Conservation (phyloP, 2,888 invertebrate genomes). For the Eretmocerus hayati region DNA sequence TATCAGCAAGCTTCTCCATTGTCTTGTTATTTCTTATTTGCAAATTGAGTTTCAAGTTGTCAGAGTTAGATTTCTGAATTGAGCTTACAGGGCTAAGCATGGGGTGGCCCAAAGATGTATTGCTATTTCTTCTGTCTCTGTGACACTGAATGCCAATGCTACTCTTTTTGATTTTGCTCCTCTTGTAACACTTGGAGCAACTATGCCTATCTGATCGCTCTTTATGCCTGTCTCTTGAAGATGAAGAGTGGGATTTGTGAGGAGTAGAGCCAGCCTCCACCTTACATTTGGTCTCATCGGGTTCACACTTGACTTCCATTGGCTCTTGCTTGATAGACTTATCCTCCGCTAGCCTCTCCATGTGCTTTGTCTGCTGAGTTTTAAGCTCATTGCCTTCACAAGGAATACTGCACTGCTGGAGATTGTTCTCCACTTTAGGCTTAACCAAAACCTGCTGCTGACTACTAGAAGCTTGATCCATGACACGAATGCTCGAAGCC, state of each 20-base stretch:
- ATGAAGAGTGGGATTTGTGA: constrained; percentile 25
- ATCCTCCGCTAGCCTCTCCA: constrained; percentile 8
- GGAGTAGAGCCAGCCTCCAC: constrained; percentile 7
- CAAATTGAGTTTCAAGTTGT: constrained; percentile 40
- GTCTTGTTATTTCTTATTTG: constrained; percentile 37
- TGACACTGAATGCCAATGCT: constrained; percentile 69
- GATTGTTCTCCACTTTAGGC: constrained; percentile 6
- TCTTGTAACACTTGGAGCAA: constrained; percentile 63
- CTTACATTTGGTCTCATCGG: constrained; percentile 16
- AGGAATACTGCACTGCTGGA: constrained; percentile 4
- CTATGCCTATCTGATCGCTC: constrained; percentile 38
- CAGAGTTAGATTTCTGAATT: constrained; percentile 32
- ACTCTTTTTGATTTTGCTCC: constrained; percentile 63
- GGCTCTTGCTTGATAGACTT: constrained; percentile 29
- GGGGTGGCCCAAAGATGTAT: constrained; percentile 29
- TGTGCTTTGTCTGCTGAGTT: neutral
- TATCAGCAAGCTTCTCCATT: constrained; percentile 24
- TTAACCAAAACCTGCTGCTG: neutral
- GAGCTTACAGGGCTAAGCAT: constrained; percentile 24
- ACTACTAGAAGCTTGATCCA: constrained; percentile 4
- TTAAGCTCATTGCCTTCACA: constrained; percentile 13
- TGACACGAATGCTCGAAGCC: constrained; percentile 8
- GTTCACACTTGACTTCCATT: constrained; percentile 24
- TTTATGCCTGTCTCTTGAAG: constrained; percentile 37
- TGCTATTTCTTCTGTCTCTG: constrained; percentile 49